phyloP scores from a whole-genome alignment of 2,113 vertebrate genomes.

The Gnathonemus echidnorhynchus region DNA sequence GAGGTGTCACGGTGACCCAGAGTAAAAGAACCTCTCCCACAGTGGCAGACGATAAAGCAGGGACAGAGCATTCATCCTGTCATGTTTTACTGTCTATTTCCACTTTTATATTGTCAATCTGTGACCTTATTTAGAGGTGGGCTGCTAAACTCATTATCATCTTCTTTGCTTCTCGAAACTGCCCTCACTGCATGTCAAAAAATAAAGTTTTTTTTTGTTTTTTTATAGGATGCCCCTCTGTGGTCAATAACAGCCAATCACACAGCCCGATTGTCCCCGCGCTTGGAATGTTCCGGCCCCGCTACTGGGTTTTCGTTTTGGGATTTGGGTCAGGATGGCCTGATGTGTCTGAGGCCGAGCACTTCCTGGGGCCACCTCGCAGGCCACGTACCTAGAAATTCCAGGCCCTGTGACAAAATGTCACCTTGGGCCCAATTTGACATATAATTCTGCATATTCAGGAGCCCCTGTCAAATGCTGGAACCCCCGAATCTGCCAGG shows the following conservation, averaged over 20 bases:
- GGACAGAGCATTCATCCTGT: not conserved
- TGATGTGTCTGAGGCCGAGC: not conserved
- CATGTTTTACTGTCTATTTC: not conserved
- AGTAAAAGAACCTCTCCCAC: not conserved
- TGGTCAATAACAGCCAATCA: not conserved
- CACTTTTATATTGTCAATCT: not conserved
- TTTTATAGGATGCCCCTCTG: not conserved
- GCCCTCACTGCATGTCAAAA: not conserved
- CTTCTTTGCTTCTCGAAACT: not conserved
- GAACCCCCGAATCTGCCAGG: not conserved
- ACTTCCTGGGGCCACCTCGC: not conserved
- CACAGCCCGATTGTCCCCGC: not conserved
- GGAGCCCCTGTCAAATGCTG: not conserved
- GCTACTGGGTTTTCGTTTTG: not conserved
- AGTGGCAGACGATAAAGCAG: not conserved
- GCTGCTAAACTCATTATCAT: not conserved
- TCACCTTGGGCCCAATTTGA: not conserved
- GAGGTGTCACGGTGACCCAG: constrained; percentile 12
- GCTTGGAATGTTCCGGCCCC: not conserved
- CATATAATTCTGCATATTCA: not conserved
- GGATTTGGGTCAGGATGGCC: not conserved
- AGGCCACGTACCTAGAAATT: not conserved
- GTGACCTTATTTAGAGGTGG: not conserved
- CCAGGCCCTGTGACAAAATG: not conserved
- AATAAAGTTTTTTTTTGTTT: not conserved